Percentiles rank a stretch among this genome's conserved stretches.
Conservation (phyloP, 2,797 vertebrate genomes). For the Chrosomus eos region DNA sequence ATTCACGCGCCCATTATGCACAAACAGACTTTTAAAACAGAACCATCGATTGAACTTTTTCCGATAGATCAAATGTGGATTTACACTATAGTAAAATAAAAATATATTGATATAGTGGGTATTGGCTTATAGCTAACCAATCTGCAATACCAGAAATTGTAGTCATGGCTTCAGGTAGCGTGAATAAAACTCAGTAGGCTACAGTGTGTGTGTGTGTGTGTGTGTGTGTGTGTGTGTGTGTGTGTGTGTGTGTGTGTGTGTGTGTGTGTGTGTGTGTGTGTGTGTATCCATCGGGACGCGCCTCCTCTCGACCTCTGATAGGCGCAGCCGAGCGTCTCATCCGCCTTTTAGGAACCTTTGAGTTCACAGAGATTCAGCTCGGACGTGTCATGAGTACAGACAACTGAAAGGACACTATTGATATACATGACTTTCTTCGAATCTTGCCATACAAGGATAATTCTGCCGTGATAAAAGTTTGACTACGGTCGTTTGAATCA, state of each 20-base stretch:
- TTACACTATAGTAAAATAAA: neutral
- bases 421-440: conserved; percentile 19
- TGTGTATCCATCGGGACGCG: conserved; percentile 40
- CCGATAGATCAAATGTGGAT: neutral
- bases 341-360: conserved; percentile 50
- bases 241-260: neutral
- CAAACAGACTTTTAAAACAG: neutral
- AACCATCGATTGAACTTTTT: neutral
- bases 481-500: conserved; percentile 1
- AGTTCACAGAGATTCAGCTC: conserved; percentile 27
- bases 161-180: neutral
- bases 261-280: neutral
- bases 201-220: neutral
- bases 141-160: neutral
- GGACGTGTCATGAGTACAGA: conserved; percentile 45
- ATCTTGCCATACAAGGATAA: neutral
- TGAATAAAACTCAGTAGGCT: neutral
- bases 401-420: conserved; percentile 14
- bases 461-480: conserved; percentile 29
- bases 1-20: neutral
- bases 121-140: neutral
- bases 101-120: neutral
- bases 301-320: conserved; percentile 53
- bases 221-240: neutral
- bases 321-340: conserved; percentile 48